phyloP scores from a whole-genome alignment of 2,113 vertebrate genomes.

The Andinoacara biseriatus region DNA sequence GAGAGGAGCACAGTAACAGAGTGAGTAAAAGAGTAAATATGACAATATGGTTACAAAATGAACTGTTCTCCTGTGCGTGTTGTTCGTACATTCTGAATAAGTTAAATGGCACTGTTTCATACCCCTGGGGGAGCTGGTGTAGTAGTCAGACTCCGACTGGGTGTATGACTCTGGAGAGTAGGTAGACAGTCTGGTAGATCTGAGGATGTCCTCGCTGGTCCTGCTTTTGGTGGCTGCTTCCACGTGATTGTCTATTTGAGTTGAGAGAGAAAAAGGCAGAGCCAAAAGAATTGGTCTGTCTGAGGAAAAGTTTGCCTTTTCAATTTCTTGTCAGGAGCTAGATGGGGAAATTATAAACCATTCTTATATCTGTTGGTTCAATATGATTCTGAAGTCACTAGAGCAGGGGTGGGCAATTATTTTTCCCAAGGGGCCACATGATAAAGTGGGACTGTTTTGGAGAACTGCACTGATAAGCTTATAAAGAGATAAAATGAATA shows the following conservation, averaged over 20 bases:
- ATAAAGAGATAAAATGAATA: not conserved
- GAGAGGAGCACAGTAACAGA: conserved; percentile 18
- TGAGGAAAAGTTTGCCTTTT: not conserved
- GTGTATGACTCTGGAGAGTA: conserved; percentile 92
- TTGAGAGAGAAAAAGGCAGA: not conserved
- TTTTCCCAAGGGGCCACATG: not conserved
- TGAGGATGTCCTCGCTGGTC: conserved; percentile 95
- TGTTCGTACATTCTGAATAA: not conserved
- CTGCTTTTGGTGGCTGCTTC: conserved; percentile 92
- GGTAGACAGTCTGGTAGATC: conserved; percentile 90
- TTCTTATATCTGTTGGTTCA: not conserved
- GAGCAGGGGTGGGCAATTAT: not conserved
- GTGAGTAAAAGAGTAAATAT: conserved; percentile 28
- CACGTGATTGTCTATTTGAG: conserved; percentile 79
- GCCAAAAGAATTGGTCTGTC: not conserved
- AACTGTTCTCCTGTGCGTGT: conserved; percentile 9
- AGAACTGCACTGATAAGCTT: not conserved
- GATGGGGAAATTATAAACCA: conserved; percentile 6
- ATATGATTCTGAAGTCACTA: not conserved
- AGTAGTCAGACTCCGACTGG: conserved; percentile 89
- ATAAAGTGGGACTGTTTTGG: not conserved
- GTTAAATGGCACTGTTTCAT: conserved; percentile 29
- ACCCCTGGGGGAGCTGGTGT: conserved; percentile 92
- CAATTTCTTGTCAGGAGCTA: not conserved
- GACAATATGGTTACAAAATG: conserved; percentile 36